Evolutionary conservation across 2,888 invertebrate species (phyloP), one percentile per base, ranked within the genome.

Genomic region (Trisateles emortualis): DNA sequence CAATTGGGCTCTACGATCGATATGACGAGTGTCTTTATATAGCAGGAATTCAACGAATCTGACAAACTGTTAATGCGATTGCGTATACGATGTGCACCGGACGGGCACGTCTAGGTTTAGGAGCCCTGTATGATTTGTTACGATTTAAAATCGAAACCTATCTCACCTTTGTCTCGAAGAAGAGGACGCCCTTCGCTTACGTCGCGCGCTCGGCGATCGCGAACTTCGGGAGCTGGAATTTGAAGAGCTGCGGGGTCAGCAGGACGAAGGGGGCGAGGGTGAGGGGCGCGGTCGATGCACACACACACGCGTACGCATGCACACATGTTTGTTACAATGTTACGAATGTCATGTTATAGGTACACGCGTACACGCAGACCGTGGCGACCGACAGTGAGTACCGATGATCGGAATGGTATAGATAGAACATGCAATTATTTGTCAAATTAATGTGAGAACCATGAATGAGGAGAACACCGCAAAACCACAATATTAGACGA

Each of bases 211-310:
- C 52, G 87, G 86, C 35, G 90, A 87, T 63, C 88, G 79, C 78
- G 91, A 87, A 76, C 91, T 88, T 79, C 94, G 92, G 68, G 94
- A 93, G 72, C 94, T 94, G 85, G 93, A 94, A 88, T 92, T 87
- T 83, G 94, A 94, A 86, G 94, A 92, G 90, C 92, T 92, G 88
- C 78, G 83, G 87, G 83, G 83, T 91, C 81, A 90, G 78, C 79
- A 81, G 85, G 84, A 81, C 79, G 79, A 68, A 78, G 78, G 78
- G 79, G 71, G 75, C 61, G 64, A 64, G 62, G 50, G 46, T 58
- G 44, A 36, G 30, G 42, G 47, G 40, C 22, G 40, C 13, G 48
- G 82, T 74, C 53, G 91, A 90, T 60, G 61, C 55, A 46, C 56
- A 48, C 43, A 48, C 43, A 35, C 53, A 48, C 66, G 62, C 67